phyloP scores from a whole-genome alignment of 2,888 invertebrate genomes.

The Notocelia uddmanniana region DNA sequence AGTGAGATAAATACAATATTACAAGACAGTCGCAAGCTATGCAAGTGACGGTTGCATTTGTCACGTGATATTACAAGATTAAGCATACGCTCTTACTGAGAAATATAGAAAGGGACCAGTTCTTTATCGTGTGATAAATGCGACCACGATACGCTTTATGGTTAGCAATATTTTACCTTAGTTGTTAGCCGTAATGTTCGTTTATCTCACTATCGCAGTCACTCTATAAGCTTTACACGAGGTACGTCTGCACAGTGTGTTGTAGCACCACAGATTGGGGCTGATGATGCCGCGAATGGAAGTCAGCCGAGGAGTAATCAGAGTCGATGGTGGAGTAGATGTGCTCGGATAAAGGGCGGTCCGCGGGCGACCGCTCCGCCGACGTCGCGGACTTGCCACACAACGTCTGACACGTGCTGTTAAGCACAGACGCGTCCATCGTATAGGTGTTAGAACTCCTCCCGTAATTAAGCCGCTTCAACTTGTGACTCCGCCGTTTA shows the following conservation, averaged over 20 bases:
- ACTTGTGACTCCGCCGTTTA: slow-evolving; percentile 86
- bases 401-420: slow-evolving; percentile 87
- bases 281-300: slow-evolving; percentile 74
- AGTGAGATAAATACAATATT: slow-evolving; percentile 3
- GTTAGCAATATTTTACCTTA: not conserved
- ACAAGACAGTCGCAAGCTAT: not conserved
- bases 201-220: slow-evolving; percentile 16
- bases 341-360: slow-evolving; percentile 93
- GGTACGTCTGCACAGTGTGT: slow-evolving; percentile 83
- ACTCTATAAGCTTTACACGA: slow-evolving; percentile 48
- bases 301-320: slow-evolving; percentile 90
- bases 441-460: slow-evolving; percentile 95
- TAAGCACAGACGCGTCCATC: slow-evolving; percentile 88
- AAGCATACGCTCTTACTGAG: not conserved
- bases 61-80: not conserved
- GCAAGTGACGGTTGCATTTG: not conserved
- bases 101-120: not conserved
- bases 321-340: slow-evolving; percentile 96
- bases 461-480: slow-evolving; percentile 88
- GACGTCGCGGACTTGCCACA: slow-evolving; percentile 84
- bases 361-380: slow-evolving; percentile 86
- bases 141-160: slow-evolving; percentile 3
- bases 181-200: not conserved
- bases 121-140: slow-evolving; percentile 4
- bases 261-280: slow-evolving; percentile 80